Evolutionary conservation across 2,113 vertebrate genomes (phyloP).

Genomic region (Gracilinanus agilis): DNA sequence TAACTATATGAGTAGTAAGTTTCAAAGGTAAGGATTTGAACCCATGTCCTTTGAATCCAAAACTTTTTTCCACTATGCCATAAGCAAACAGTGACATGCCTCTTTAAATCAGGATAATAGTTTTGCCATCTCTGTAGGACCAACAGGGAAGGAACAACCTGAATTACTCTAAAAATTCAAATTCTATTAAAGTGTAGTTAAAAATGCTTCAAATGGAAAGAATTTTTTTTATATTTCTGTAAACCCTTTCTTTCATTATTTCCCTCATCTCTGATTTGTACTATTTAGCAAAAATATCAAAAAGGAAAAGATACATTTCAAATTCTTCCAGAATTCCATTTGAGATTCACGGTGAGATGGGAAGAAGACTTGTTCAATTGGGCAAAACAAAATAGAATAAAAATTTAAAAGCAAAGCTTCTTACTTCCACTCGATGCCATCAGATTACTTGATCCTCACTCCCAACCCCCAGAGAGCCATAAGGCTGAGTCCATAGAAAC

Average conservation of each 20-base stretch:
- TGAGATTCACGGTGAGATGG: not conserved
- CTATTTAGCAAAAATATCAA: not conserved
- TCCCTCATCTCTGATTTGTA: not conserved
- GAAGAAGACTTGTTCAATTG: not conserved
- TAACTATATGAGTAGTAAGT: not conserved
- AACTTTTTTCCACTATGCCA: not conserved
- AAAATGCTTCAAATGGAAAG: not conserved
- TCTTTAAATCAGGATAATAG: not conserved
- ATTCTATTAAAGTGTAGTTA: conserved; percentile 8
- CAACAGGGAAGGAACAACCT: not conserved
- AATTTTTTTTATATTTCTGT: not conserved
- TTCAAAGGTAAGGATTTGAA: not conserved
- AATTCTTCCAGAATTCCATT: not conserved
- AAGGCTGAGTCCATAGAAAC: not conserved
- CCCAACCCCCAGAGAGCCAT: not conserved
- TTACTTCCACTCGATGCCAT: conserved; percentile 30
- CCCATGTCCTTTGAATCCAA: not conserved
- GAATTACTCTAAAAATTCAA: conserved; percentile 1
- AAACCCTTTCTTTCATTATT: not conserved
- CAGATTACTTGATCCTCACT: not conserved
- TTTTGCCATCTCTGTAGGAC: not conserved
- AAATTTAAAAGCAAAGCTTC: not conserved
- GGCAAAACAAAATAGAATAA: conserved; percentile 5
- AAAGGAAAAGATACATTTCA: not conserved
- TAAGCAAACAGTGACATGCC: not conserved